Base-by-base conservation (phyloP, 2,888 invertebrate genomes). In the Drosophila suboccidentalis region DNA sequence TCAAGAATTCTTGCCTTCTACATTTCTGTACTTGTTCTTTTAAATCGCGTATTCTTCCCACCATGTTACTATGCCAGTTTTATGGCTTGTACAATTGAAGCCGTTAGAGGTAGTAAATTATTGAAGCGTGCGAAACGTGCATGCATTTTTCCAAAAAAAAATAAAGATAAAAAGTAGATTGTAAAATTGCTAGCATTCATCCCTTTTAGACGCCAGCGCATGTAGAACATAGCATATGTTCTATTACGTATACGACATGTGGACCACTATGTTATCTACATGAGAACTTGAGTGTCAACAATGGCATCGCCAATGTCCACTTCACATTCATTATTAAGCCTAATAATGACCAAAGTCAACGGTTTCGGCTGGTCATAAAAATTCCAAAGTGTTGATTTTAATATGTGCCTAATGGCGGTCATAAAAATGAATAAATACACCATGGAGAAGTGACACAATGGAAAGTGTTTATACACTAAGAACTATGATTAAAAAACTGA, bases 321-420 rank as follows among this genome's bases (percentile, higher is more conserved):
- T 64, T 64, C 43, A 44, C 54, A 60, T 54, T 58, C 34, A 72
- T 66, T 66, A 49, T 63, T 39, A 38, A 39, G 75, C 75, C 70
- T 55, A 67, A 75, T 70, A 77, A 77, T 61, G 64, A 54, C 51
- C 63, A 71, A 11, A 58, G 44, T 70, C 57, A 66, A 68, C 62
- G 39, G 66, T 64, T 65, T 63, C 61, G 47, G 46, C 9, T 39
- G 57, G 57, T 60, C 82, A 71, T 87, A 85, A 85, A 85, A 87
- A 87, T 85, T 85, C 85, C 87, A 67, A 64, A 71, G 60, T 78
- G 87, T 68, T 80, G 72, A 82, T 77, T 85, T 85, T 85, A 82
- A 87, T 87, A 71, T 76, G 68, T 50, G 70, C 71, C 71, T 85
- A 87, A 85, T 85, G 87, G 78, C 17, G 32, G 57, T 61, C 82